Percentiles rank a stretch among this genome's conserved stretches.
phyloP scores from a whole-genome alignment of 2,797 vertebrate genomes.

The Urocyon cinereoargenteus region DNA sequence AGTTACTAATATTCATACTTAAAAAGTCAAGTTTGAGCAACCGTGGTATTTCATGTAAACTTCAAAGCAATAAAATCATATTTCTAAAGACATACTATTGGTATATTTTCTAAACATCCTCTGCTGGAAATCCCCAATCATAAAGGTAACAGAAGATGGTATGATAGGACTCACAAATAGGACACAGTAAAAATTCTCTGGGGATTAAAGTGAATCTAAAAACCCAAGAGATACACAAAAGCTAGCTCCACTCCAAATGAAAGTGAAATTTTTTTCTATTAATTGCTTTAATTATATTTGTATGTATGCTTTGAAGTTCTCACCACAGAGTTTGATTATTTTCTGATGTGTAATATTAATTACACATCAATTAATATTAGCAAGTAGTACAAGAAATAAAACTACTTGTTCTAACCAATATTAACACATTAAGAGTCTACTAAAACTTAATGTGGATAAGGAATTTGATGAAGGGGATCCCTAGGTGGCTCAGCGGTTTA shows the following conservation, averaged over 20 bases:
- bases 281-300: conserved; percentile 36
- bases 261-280: not conserved
- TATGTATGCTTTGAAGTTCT: conserved; percentile 52
- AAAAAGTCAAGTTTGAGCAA: not conserved
- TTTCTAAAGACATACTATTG: not conserved
- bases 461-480: too few relatives aligned
- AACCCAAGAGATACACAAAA: conserved; percentile 32
- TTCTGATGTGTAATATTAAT: conserved; percentile 48
- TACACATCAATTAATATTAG: not conserved
- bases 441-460: not conserved
- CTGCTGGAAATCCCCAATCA: not conserved
- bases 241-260: conserved; percentile 55
- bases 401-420: conserved; percentile 1
- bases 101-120: conserved; percentile 55
- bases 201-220: conserved; percentile 18
- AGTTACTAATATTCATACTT: not conserved
- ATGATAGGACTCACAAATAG: not conserved
- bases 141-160: not conserved
- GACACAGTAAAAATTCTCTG: conserved; percentile 11
- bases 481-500: too few relatives aligned
- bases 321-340: conserved; percentile 45
- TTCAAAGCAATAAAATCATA: conserved; percentile 53
- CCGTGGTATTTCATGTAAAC: not conserved
- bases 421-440: conserved; percentile 12
- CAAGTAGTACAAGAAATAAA: conserved; percentile 36